A percentile compares a stretch with the other conserved stretches of the same genome.
These are phyloP conservation scores for Buathra laborator DNA, from an alignment of 2,888 invertebrate species.

Conservation along the genomic window DNA sequence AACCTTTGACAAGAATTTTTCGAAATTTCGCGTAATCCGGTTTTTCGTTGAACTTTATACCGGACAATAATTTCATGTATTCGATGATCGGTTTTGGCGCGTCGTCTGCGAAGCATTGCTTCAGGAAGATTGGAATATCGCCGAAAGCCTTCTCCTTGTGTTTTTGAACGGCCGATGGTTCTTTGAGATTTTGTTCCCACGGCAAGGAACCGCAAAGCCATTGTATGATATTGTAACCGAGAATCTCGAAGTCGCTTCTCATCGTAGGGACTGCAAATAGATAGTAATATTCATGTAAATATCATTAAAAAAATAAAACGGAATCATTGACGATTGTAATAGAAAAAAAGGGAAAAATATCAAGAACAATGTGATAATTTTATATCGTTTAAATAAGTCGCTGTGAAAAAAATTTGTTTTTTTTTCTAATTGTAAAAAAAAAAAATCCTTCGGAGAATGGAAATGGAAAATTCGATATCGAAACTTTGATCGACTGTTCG, in stretches of 20 bases:
- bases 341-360: too few relatives aligned
- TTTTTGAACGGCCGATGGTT: slow-evolving; percentile 88
- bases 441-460: background rate
- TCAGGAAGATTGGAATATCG: slow-evolving; percentile 85
- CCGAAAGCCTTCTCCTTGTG: slow-evolving; percentile 90
- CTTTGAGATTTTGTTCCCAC: slow-evolving; percentile 91
- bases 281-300: slow-evolving; percentile 56
- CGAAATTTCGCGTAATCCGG: slow-evolving; percentile 92
- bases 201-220: slow-evolving; percentile 95
- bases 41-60: slow-evolving; percentile 89
- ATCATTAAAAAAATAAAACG: too few relatives aligned
- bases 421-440: background rate
- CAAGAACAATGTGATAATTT: too few relatives aligned
- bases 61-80: slow-evolving; percentile 89
- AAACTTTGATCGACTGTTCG: too few relatives aligned
- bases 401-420: slow-evolving; percentile 53
- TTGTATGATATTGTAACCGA: slow-evolving; percentile 96
- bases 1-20: slow-evolving; percentile 88
- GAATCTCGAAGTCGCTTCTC: slow-evolving; percentile 97
- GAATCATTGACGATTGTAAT: background rate
- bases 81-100: slow-evolving; percentile 82
- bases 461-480: too few relatives aligned
- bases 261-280: slow-evolving; percentile 90
- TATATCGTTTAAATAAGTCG: slow-evolving; percentile 1
- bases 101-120: slow-evolving; percentile 83